Evolutionary conservation across 2,888 invertebrate genomes (phyloP).

Genomic region (Aethes cnicana): DNA sequence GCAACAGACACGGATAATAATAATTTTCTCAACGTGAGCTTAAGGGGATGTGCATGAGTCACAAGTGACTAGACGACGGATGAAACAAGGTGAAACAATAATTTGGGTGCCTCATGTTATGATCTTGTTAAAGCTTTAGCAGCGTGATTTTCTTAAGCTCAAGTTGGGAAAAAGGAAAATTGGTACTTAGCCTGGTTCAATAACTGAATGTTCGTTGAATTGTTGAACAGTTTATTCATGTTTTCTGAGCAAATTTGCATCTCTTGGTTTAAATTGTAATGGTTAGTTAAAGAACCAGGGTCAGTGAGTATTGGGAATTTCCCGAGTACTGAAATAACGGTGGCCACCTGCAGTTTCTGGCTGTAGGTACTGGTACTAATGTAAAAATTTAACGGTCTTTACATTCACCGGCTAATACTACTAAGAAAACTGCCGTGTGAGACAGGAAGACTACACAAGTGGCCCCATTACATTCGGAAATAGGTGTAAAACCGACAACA

Average conservation of each 20-base stretch:
- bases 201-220: background rate
- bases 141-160: constrained; percentile 39
- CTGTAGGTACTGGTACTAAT: too few relatives aligned
- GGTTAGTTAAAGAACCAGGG: constrained; percentile 63
- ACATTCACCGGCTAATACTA: constrained; percentile 24
- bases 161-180: constrained; percentile 67
- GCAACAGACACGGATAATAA: constrained; percentile 43
- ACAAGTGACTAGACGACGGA: background rate
- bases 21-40: constrained; percentile 64
- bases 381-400: too few relatives aligned
- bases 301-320: constrained; percentile 62
- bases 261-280: too few relatives aligned
- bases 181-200: constrained; percentile 62
- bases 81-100: too few relatives aligned
- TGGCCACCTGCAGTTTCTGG: constrained; percentile 14
- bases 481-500: constrained; percentile 6
- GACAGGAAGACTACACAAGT: constrained; percentile 15
- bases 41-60: constrained; percentile 40
- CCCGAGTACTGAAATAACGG: too few relatives aligned
- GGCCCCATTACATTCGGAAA: constrained; percentile 20
- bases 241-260: too few relatives aligned
- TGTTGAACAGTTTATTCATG: constrained; percentile 6
- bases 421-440: constrained; percentile 23
- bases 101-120: constrained; percentile 12
- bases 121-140: constrained; percentile 7